Base-by-base conservation (phyloP, 2,888 invertebrate species). In the Spilosoma lubricipeda region DNA sequence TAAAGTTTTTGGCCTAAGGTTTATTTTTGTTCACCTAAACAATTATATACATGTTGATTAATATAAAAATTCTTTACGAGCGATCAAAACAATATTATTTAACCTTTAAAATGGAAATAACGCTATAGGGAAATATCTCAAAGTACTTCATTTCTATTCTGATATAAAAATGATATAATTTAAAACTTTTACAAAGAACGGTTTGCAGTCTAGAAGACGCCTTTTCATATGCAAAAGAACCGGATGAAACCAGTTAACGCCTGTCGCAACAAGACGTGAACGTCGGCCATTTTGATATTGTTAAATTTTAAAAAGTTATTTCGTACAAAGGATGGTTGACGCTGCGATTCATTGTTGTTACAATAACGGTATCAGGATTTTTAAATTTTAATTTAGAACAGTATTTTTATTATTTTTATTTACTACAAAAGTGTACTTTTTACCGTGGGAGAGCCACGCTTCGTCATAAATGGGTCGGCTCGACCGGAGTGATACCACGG, bases 151-250 rank as follows among this genome's bases (percentile, higher is more conserved):
- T 80, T 83, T 77, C 78, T 77, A 80, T 85, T 85, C 78, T 77
- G 85, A 80, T 80, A 77, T 77, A 72, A 82, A 83, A 83, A 70
- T 75, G 74, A 84, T 78, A 74, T 79, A 80, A 77, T 74, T 79
- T 75, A 71, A 72, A 81, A 77, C 70, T 72, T 70, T 67, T 48
- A 85, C 83, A 83, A 85, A 81, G 72, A 76, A 71, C 76, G 67
- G 79, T 77, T 81, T 80, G 72, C 71, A 72, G 80, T 85, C 76
- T 81, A 74, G 80, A 83, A 84, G 77, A 74, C 75, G 66, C 63
- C 85, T 79, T 84, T 84, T 84, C 85, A 85, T 85, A 84, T 84
- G 85, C 85, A 82, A 84, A 84, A 77, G 78, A 83, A 80, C 85
- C 78, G 77, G 82, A 80, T 85, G 72, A 83, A 84, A 85, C 80